phyloP scores from a whole-genome alignment of 2,113 vertebrate genomes.

The Salvator merianae region DNA sequence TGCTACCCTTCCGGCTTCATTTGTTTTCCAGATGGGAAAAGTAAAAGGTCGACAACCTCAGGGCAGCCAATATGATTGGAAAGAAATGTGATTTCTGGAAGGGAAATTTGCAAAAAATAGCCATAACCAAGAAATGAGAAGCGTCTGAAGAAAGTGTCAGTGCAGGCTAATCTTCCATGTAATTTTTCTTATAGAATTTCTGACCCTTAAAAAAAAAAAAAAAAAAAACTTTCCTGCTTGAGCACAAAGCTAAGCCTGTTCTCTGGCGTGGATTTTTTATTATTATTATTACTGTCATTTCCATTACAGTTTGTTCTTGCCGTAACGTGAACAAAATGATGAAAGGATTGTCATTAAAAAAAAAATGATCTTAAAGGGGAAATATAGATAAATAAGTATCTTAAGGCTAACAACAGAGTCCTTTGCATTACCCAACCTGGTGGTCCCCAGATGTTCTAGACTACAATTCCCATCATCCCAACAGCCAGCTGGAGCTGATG shows the following conservation, averaged over 20 bases:
- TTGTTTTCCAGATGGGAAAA: slow-evolving; percentile 78
- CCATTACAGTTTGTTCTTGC: neutral
- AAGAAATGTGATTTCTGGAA: slow-evolving; percentile 74
- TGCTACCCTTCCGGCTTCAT: slow-evolving; percentile 75
- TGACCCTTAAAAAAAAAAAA: slow-evolving; percentile 27
- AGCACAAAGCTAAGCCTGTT: neutral
- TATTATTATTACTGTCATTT: rapidly evolving
- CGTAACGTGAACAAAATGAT: rapidly evolving
- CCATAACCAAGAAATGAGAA: slow-evolving; percentile 68
- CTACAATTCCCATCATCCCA: too few relatives aligned
- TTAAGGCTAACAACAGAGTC: too few relatives aligned
- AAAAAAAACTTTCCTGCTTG: slow-evolving; percentile 8
- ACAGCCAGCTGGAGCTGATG: too few relatives aligned
- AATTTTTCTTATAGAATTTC: slow-evolving; percentile 50
- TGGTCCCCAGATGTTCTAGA: too few relatives aligned
- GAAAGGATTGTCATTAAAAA: rapidly evolving
- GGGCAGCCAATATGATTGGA: slow-evolving; percentile 66
- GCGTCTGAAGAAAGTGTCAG: slow-evolving; percentile 62
- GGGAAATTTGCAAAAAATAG: slow-evolving; percentile 71
- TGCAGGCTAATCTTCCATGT: slow-evolving; percentile 50
- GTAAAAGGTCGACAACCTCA: slow-evolving; percentile 73
- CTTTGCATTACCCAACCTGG: too few relatives aligned
- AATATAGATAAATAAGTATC: too few relatives aligned
- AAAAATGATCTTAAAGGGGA: neutral
- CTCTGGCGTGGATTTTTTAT: neutral